Evolutionary conservation across 2,113 vertebrate species (phyloP).

Genomic region (Coracopsis vasa): DNA sequence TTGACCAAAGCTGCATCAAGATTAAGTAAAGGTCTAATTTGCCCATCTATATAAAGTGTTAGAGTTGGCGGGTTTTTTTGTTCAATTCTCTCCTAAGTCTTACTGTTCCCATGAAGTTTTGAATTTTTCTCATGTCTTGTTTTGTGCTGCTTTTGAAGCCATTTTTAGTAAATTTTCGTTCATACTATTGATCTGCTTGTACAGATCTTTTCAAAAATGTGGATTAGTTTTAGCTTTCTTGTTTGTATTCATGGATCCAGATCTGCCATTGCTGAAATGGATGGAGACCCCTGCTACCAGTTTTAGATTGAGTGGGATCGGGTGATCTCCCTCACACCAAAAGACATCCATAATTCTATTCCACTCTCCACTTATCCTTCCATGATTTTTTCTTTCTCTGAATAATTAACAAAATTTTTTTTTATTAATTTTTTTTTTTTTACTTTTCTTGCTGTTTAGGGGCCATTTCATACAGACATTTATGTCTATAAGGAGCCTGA

Average conservation of each 20-base stretch:
- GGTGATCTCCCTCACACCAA: not conserved
- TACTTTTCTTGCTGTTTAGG: not conserved
- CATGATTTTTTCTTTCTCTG: not conserved
- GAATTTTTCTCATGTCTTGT: not conserved
- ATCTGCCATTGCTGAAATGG: not conserved
- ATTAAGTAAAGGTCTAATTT: not conserved
- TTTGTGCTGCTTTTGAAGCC: not conserved
- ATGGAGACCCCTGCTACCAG: not conserved
- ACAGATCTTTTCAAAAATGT: not conserved
- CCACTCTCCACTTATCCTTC: not conserved
- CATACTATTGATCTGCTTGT: not conserved
- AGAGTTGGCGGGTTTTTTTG: rapidly evolving
- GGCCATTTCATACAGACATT: not conserved
- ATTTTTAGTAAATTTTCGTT: not conserved
- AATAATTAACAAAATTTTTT: not conserved
- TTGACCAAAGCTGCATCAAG: not conserved
- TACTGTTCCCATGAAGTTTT: not conserved
- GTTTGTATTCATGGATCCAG: not conserved
- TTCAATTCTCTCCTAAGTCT: not conserved
- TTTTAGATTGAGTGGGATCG: not conserved
- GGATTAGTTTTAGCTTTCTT: not conserved
- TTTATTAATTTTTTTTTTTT: not conserved
- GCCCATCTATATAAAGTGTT: not conserved
- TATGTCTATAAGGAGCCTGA: not conserved
- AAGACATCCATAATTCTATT: not conserved